These are phyloP conservation scores for Onthophagus sagittarius DNA, from an alignment of 2,888 invertebrate genomes.

Conservation along the genomic window DNA sequence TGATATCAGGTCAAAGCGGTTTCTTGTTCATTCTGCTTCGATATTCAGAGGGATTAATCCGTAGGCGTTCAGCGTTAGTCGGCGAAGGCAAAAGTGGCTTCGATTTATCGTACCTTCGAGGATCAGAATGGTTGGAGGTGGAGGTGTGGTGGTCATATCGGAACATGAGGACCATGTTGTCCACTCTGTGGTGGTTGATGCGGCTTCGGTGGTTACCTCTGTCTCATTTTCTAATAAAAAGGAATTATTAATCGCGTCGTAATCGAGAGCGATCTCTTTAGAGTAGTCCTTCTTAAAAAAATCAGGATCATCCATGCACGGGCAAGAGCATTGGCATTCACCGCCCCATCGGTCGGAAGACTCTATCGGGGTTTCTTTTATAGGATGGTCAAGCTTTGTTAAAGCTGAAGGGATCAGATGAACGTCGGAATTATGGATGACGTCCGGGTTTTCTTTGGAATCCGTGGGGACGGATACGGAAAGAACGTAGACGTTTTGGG, in stretches of 20 bases:
- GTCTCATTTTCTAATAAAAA: slow-evolving; percentile 16
- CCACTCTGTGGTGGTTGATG: slow-evolving; percentile 9
- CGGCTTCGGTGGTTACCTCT: slow-evolving; percentile 13
- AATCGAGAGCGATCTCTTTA: slow-evolving; percentile 16
- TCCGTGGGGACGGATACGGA: slow-evolving; percentile 76
- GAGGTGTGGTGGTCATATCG: slow-evolving; percentile 52
- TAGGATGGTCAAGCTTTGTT: slow-evolving; percentile 22
- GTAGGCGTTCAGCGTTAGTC: slow-evolving; percentile 25
- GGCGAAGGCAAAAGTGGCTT: slow-evolving; percentile 18
- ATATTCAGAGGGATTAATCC: neutral
- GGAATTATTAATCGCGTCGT: slow-evolving; percentile 12
- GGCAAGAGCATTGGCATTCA: slow-evolving; percentile 71
- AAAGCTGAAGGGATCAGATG: slow-evolving; percentile 20
- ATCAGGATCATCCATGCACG: slow-evolving; percentile 56
- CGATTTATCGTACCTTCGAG: slow-evolving; percentile 67
- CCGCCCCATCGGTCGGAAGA: slow-evolving; percentile 52
- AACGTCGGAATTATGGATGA: slow-evolving; percentile 42
- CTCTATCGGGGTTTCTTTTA: slow-evolving; percentile 22
- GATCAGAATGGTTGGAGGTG: slow-evolving; percentile 73
- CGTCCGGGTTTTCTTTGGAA: slow-evolving; percentile 50
- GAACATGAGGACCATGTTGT: slow-evolving; percentile 38
- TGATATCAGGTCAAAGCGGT: neutral
- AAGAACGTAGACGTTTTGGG: slow-evolving; percentile 70
- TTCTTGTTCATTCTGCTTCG: neutral
- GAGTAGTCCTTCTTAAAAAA: slow-evolving; percentile 8